Base-by-base conservation (phyloP, 2,888 invertebrate genomes). In the Alentia gelatinosa region DNA sequence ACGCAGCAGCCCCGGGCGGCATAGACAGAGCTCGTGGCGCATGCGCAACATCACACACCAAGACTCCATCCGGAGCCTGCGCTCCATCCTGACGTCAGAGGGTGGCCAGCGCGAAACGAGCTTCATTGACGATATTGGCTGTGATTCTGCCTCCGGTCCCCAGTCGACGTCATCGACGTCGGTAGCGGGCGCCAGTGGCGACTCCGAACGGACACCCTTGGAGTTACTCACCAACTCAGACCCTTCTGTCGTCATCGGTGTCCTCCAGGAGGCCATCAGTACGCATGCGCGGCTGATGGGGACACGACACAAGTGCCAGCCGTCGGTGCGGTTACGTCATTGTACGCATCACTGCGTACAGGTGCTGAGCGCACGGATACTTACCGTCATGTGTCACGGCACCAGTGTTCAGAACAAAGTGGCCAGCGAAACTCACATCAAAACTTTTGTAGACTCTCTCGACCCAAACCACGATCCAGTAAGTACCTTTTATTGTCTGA, bases 401-500 rank as follows among this genome's bases (percentile, higher is more conserved):
- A 96, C 96, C 86, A 96, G 96, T 90, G 97, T 97, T 91, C 97
- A 97, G 93, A 96, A 96, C 91, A 96, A 97, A 92, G 95, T 97
- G 39, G 96, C 97, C 89, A 96, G 96, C 91, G 97, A 97, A 92
- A 97, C 97, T 19, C 97, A 97, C 93, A 95, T 97, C 83, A 97
- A 97, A 93, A 97, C 97, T 74, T 95, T 97, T 84, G 97, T 97
- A 7, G 97, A 97, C 91, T 96, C 97, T 23, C 95, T 97, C 75
- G 97, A 97, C 94, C 97, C 97, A 23, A 97, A 97, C 84, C 96
- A 97, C 93, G 97, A 97, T 93, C 97, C 97, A 92, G 97, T 97
- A 94, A 96, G 96, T 94, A 79, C n/a, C n/a, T n/a, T n/a, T n/a
- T n/a, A n/a, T n/a, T n/a, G n/a, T n/a, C n/a, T n/a, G n/a, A n/a